A percentile compares a stretch with the other conserved stretches of the same genome.
Evolutionary conservation across 2,797 vertebrate genomes (phyloP).

Genomic region (Xenentodon cancila): DNA sequence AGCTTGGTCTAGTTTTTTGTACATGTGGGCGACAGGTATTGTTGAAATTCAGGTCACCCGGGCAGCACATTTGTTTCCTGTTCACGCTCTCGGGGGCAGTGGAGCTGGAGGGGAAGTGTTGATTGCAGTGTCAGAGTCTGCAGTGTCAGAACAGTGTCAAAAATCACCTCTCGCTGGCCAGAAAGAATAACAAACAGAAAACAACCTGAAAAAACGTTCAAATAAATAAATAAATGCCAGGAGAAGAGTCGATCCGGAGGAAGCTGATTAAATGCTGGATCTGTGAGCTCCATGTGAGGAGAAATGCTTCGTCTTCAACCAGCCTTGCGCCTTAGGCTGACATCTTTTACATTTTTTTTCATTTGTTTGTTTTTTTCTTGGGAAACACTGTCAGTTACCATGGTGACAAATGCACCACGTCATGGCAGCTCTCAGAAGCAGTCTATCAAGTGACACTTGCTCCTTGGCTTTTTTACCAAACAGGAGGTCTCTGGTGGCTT

Average conservation of each 20-base stretch:
- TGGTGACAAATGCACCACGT: conserved; percentile 40
- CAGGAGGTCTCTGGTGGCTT: conserved; percentile 38
- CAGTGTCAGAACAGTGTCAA: conserved; percentile 7
- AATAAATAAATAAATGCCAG: conserved; percentile 8
- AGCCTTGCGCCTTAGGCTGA: conserved; percentile 14
- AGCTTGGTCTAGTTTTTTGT: no score
- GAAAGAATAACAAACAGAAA: conserved; percentile 46
- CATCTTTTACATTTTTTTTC: conserved; percentile 1
- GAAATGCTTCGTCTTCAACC: conserved; percentile 21
- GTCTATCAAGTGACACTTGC: conserved; percentile 66
- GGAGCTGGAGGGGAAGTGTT: conserved; percentile 31
- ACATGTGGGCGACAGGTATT: no score
- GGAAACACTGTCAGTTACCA: conserved; percentile 64
- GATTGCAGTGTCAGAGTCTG: conserved; percentile 47
- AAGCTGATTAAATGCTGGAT: conserved; percentile 16
- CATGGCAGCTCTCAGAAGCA: conserved; percentile 46
- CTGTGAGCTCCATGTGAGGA: conserved; percentile 8
- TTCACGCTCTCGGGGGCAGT: conserved; percentile 14
- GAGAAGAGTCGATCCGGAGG: background rate
- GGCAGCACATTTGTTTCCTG: conserved; percentile 29
- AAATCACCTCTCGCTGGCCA: background rate
- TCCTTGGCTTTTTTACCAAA: conserved; percentile 61
- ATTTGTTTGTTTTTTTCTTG: background rate
- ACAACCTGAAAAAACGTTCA: conserved; percentile 31
- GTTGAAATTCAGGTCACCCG: conserved; percentile 26